Base-by-base conservation (phyloP, 2,888 invertebrate genomes). In the Hemistola chrysoprasaria region DNA sequence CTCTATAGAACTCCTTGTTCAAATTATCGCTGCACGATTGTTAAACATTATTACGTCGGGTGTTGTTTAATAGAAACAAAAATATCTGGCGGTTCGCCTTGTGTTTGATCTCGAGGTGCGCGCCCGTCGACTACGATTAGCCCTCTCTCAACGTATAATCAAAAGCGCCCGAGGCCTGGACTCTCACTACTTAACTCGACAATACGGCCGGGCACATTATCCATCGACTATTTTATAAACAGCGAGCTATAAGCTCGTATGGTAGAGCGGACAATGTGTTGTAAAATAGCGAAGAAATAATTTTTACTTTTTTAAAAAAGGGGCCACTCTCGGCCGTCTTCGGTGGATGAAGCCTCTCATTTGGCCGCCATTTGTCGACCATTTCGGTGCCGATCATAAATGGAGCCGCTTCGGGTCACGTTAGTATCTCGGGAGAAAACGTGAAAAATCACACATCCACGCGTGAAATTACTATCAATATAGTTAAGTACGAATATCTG, bases 61-160 rank as follows among this genome's bases (percentile, higher is more conserved):
- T 88, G 88, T 88, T 88, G 88, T 88, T 88, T 88, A 88, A 88
- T 88, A 88, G 88, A 88, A 88, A 88, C 88, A 88, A 88, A 88
- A 88, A 88, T 88, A 88, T 88, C 85, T 86, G 88, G 83, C 88
- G 88, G 88, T 86, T 80, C 86, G 87, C 84, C 85, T 85, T 80
- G 87, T 88, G 88, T 88, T 88, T 88, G 88, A 88, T 88, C 88
- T 88, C 88, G 87, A 86, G 87, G 87, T 86, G 87, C 88, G 86
- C 88, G 87, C 74, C 87, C 86, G 88, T 87, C 88, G 79, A 83
- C 81, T 81, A 84, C 88, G 87, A 88, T 88, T 87, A 88, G 86
- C 85, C 83, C 81, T 80, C 83, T 78, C 85, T 81, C 87, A 86
- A 88, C 87, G 80, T 88, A 85, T 88, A 88, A 88, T 88, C 88